Evolutionary conservation across 2,797 vertebrate species (phyloP).

Genomic region (Hypotaenidia philippensis): DNA sequence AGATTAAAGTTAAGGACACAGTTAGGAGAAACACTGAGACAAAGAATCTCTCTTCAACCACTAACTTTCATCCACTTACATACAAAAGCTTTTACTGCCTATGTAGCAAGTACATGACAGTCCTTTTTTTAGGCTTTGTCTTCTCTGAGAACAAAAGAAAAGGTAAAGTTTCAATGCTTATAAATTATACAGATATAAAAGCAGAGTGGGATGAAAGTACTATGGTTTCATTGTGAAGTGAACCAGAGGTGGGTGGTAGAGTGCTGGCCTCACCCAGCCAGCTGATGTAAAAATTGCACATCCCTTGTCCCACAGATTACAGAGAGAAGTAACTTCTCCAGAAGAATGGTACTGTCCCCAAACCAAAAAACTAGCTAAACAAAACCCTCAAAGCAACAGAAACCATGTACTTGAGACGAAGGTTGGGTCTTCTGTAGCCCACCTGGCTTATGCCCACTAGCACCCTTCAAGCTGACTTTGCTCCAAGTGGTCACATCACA

Average conservation of each 20-base stretch:
- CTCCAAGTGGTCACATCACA: background rate
- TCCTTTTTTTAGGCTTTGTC: background rate
- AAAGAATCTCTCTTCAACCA: background rate
- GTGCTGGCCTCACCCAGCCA: background rate
- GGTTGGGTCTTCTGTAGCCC: background rate
- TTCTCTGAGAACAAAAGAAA: background rate
- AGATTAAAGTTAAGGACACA: background rate
- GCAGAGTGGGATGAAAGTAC: slow-evolving; percentile 9
- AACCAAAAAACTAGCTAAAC: background rate
- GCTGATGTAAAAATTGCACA: background rate
- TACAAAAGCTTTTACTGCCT: background rate
- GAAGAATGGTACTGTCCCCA: background rate
- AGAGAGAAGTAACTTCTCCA: background rate
- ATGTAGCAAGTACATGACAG: background rate
- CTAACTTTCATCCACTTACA: background rate
- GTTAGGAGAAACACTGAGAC: background rate
- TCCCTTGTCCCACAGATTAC: background rate
- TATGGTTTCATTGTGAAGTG: background rate
- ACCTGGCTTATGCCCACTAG: background rate
- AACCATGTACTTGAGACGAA: background rate
- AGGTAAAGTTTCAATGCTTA: background rate
- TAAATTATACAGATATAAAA: slow-evolving; percentile 20
- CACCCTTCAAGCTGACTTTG: background rate
- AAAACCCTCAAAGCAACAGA: background rate
- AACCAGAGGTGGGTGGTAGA: background rate